These are phyloP conservation scores for Picus viridis DNA, from an alignment of 2,797 vertebrate genomes.

Conservation along the genomic window DNA sequence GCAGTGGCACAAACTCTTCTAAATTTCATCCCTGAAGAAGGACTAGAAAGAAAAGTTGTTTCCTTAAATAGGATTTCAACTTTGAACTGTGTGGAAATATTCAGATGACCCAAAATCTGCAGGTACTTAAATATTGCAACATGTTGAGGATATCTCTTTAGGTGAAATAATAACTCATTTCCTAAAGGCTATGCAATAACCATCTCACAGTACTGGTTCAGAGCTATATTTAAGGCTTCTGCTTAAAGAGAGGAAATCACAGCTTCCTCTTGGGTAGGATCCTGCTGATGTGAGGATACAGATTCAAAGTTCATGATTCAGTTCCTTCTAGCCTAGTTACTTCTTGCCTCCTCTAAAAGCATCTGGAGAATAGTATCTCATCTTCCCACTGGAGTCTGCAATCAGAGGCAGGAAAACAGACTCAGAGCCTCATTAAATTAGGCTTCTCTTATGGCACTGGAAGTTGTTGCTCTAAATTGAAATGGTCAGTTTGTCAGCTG, in stretches of 20 bases:
- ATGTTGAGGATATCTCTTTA: neutral
- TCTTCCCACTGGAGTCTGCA: neutral
- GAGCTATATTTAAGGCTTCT: neutral
- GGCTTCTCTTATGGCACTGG: neutral
- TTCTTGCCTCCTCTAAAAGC: neutral
- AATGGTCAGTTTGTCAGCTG: conserved; percentile 3
- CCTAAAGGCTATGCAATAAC: neutral
- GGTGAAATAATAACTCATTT: neutral
- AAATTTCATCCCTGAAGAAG: neutral
- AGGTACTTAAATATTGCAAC: neutral
- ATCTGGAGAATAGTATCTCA: conserved; percentile 22
- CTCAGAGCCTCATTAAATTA: neutral
- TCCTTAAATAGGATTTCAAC: neutral
- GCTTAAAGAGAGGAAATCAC: conserved; percentile 7
- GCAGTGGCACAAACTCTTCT: neutral
- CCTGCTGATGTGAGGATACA: neutral
- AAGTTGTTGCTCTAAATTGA: conserved; percentile 8
- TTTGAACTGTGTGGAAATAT: neutral
- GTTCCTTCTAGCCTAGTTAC: conserved; percentile 14
- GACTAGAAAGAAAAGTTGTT: neutral
- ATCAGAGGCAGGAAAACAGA: conserved; percentile 12
- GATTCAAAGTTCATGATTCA: neutral
- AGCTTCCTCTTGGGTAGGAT: conserved; percentile 11
- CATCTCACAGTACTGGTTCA: neutral
- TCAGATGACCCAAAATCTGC: neutral